Conservation (phyloP, 2,888 invertebrate genomes). For the Andrena praecox region DNA sequence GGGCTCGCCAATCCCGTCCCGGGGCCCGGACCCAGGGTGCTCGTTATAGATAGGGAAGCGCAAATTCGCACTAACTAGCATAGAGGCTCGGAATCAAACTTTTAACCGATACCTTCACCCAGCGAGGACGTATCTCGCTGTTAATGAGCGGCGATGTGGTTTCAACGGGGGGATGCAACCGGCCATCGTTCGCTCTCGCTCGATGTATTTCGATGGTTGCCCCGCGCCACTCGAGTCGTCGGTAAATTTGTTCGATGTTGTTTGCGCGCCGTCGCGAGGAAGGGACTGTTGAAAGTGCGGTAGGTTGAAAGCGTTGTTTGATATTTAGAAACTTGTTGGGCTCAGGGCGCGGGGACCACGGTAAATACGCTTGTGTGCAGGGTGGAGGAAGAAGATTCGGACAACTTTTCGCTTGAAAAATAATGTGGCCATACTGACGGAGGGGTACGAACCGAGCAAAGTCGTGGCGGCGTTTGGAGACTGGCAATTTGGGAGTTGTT, state of each 20-base stretch:
- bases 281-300: slow-evolving; percentile 45
- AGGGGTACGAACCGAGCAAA: neutral
- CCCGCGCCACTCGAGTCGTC: slow-evolving; percentile 22
- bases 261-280: slow-evolving; percentile 42
- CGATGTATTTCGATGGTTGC: slow-evolving; percentile 32
- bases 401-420: neutral
- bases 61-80: slow-evolving; percentile 37
- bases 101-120: slow-evolving; percentile 51
- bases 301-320: slow-evolving; percentile 49
- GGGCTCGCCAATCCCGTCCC: neutral
- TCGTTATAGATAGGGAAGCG: slow-evolving; percentile 39
- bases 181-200: slow-evolving; percentile 31
- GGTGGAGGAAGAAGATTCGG: neutral
- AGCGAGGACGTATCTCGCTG: slow-evolving; percentile 28
- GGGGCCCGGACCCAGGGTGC: slow-evolving; percentile 7
- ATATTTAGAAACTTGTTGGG: slow-evolving; percentile 50
- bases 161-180: neutral
- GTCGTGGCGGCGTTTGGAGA: neutral
- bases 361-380: slow-evolving; percentile 34
- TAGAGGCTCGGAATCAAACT: slow-evolving; percentile 32
- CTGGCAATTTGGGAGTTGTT: neutral
- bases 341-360: slow-evolving; percentile 13
- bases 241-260: slow-evolving; percentile 57
- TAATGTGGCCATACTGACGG: neutral
- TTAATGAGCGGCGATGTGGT: slow-evolving; percentile 51